Evolutionary conservation across 2,113 vertebrate species (phyloP), one percentile per base, ranked within the genome.

Genomic region (Cyanistes caeruleus): DNA sequence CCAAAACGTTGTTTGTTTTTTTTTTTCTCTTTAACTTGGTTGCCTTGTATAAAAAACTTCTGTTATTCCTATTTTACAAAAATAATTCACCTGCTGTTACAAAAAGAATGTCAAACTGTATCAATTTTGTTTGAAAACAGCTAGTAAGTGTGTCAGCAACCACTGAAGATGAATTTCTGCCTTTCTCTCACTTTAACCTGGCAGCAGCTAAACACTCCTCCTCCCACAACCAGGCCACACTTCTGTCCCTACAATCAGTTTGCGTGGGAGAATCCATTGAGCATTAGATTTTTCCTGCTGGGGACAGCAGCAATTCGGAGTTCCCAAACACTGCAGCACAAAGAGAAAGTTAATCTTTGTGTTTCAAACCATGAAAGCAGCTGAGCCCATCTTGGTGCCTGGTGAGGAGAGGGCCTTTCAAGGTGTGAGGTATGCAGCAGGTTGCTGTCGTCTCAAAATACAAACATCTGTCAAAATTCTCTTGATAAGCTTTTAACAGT

Each of bases 181-280:
- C 13, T 85, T 69, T 78, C 51, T 10, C 56, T 35, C 10, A 3
- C 22, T 83, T 49, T 19, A 96, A 58, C 41, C 37, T 44, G n/a
- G 30, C 28, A 76, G 30, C 49, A 46, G 52, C 43, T 46, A 39
- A 74, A n/a, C 12, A 3, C 19, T 59, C 41, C 11, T 69, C 22
- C 21, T 75, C 25, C 33, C n/a, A 20, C 23, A 77, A 10, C 35
- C 60, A 44, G 56, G 31, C 35, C 0, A 0, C 49, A 7, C 18
- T 79, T 95, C 52, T 81, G 39, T 77, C 52, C 18, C 28, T 33
- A 30, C 25, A 31, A 11, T 55, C 84, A 15, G 9, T 49, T 87
- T 84, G 37, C 39, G 46, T 0, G 0, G 52, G 60, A 89, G 22
- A 55, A 91, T 80, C 35, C 21, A 6, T 2, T 51, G 39, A 81